Evolutionary conservation across 2,113 vertebrate species (phyloP).

Genomic region (Philantomba maxwellii): DNA sequence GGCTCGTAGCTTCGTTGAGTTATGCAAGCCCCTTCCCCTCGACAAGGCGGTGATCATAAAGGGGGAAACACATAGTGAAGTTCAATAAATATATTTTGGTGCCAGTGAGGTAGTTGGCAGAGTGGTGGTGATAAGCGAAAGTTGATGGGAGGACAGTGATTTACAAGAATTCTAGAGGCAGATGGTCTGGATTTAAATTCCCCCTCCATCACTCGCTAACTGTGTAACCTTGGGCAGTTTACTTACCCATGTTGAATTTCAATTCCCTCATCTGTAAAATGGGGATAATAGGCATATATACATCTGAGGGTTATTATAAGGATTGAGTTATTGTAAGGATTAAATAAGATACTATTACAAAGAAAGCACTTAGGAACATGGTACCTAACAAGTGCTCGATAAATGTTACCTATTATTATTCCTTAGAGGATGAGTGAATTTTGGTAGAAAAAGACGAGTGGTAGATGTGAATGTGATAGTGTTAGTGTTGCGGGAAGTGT

Average conservation of each 20-base stretch:
- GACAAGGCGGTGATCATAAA: background rate
- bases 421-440: background rate
- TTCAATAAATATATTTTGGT: background rate
- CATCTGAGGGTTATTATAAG: background rate
- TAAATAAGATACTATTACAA: background rate
- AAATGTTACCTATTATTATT: background rate
- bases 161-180: background rate
- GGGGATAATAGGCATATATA: background rate
- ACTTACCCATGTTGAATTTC: background rate
- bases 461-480: background rate
- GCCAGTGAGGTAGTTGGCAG: background rate
- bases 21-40: background rate
- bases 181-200: background rate
- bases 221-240: background rate
- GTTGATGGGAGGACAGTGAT: background rate
- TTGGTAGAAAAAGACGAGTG: background rate
- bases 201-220: background rate
- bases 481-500: background rate
- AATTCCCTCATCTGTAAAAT: background rate
- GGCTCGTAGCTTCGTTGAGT: background rate
- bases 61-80: background rate
- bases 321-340: background rate
- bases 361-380: background rate
- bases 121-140: background rate
- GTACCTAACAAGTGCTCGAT: background rate